Conservation (phyloP, 2,888 invertebrate species). For the Pimpla rufipes region DNA sequence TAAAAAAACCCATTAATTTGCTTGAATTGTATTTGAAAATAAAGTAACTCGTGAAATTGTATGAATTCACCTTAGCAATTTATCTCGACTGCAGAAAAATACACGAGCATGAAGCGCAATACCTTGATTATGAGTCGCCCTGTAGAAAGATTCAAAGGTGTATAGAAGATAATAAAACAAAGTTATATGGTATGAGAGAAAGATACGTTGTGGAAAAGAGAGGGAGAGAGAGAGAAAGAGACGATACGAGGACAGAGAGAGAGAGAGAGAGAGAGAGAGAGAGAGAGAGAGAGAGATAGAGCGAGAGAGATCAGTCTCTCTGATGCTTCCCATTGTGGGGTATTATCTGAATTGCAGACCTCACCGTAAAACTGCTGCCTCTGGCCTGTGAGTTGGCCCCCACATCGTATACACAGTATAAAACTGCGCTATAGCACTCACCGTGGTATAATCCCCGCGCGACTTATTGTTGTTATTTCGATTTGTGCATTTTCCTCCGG, state of each 20-base stretch:
- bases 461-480: constrained; percentile 73
- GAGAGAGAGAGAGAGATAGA: no score
- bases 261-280: constrained; percentile 34
- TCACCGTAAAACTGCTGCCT: constrained; percentile 71
- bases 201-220: constrained; percentile 33
- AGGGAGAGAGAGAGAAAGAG: constrained; percentile 39
- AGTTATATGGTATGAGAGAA: constrained; percentile 51
- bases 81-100: background rate
- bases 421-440: background rate
- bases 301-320: constrained; percentile 59
- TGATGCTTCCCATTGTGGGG: constrained; percentile 72
- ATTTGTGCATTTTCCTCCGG: constrained; percentile 71
- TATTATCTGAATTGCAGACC: constrained; percentile 75
- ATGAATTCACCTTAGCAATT: background rate
- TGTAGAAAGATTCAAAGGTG: constrained; percentile 48
- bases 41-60: background rate
- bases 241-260: constrained; percentile 8
- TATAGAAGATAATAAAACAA: constrained; percentile 55
- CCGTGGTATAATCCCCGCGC: constrained; percentile 10
- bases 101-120: constrained; percentile 4
- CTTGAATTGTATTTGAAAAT: background rate
- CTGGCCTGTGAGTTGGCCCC: constrained; percentile 54
- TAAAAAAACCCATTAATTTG: background rate
- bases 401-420: constrained; percentile 38
- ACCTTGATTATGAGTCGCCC: constrained; percentile 45